A percentile compares a stretch with the other conserved stretches of the same genome.
Evolutionary conservation across 2,113 vertebrate genomes (phyloP).

Genomic region (Hippocampus zosterae): DNA sequence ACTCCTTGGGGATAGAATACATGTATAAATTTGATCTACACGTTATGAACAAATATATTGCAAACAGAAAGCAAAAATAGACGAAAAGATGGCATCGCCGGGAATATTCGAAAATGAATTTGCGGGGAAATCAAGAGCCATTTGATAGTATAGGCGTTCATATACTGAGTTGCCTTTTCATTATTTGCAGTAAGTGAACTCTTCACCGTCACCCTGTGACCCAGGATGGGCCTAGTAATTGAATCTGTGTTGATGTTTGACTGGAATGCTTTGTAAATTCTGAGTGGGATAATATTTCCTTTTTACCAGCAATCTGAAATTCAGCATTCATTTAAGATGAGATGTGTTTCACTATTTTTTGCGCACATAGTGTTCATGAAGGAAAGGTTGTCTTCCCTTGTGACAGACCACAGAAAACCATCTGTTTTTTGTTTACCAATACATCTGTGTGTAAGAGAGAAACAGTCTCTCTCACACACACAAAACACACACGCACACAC

Average conservation of each 20-base stretch:
- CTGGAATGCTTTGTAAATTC: too few species aligned
- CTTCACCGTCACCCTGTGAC: too few species aligned
- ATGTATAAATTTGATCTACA: background rate
- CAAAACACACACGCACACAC: background rate
- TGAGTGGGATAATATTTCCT: too few species aligned
- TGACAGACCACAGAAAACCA: constrained; percentile 13
- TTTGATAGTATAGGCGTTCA: too few species aligned
- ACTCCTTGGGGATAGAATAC: background rate
- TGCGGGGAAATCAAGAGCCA: background rate
- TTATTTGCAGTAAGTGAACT: too few species aligned
- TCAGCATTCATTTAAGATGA: background rate
- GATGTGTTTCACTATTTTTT: background rate
- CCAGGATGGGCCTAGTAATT: too few species aligned
- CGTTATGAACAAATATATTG: background rate
- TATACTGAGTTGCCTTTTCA: too few species aligned
- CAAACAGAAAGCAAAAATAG: background rate
- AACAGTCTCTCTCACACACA: background rate
- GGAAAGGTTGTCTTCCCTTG: constrained; percentile 9
- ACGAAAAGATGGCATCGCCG: background rate
- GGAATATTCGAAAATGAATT: background rate
- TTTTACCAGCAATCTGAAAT: background rate
- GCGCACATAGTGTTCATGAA: too few species aligned
- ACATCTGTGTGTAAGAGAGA: background rate
- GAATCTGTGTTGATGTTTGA: too few species aligned
- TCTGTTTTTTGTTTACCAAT: constrained; percentile 35